Evolutionary conservation across 1,140 invertebrate species (phyloP).

Genomic region (Leucophenga varia): DNA sequence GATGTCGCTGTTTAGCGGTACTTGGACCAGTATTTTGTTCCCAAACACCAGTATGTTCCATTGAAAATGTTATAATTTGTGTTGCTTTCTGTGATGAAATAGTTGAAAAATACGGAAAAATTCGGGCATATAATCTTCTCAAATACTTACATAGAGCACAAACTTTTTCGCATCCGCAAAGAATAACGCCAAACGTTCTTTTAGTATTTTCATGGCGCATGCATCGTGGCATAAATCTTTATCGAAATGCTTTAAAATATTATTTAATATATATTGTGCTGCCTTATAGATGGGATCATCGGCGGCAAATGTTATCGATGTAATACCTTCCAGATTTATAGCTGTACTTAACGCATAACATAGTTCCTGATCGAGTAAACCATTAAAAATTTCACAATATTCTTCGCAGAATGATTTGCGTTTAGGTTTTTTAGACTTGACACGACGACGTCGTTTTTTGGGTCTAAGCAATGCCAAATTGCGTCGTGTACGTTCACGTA

Average conservation of each 20-base stretch:
- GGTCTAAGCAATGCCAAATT: not conserved
- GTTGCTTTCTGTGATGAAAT: conserved; percentile 11
- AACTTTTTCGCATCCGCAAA: conserved; percentile 13
- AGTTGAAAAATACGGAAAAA: not conserved
- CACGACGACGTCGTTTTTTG: not conserved
- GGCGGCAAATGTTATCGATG: conserved; percentile 2
- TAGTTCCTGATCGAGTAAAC: conserved; percentile 8
- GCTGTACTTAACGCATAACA: conserved; percentile 12
- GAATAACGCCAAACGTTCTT: conserved; percentile 4
- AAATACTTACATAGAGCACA: conserved; percentile 15
- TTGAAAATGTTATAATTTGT: conserved; percentile 6
- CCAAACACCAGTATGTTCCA: too few relatives aligned
- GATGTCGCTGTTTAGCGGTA: too few relatives aligned
- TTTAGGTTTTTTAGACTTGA: not conserved
- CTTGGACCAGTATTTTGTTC: too few relatives aligned
- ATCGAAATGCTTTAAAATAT: conserved; percentile 16
- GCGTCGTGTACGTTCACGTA: conserved; percentile 3
- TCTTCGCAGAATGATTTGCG: conserved; percentile 1
- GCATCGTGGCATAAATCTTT: conserved; percentile 13
- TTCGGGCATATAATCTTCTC: too few relatives aligned
- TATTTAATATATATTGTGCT: conserved; percentile 14
- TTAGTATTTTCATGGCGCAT: not conserved
- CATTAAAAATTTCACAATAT: conserved; percentile 9
- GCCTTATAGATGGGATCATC: conserved; percentile 19
- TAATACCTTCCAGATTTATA: conserved; percentile 10